Percentiles rank a stretch among this genome's conserved stretches.
phyloP scores from a whole-genome alignment of 2,888 invertebrate genomes.

The Chrysodeixis includens region DNA sequence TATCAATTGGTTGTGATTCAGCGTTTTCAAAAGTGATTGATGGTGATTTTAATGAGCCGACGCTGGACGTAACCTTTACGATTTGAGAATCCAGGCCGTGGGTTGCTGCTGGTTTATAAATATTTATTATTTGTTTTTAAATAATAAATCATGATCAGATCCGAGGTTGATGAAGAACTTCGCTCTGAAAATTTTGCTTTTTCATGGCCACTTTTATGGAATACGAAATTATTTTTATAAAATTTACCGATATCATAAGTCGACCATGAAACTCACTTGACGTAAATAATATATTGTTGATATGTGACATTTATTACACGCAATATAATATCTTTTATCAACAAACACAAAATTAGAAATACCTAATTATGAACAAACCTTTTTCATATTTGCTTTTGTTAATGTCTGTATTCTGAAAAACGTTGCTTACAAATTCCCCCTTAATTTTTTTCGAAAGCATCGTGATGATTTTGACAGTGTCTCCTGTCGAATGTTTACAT shows the following conservation, averaged over 20 bases:
- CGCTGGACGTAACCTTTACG: constrained; percentile 42
- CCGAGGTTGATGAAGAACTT: constrained; percentile 13
- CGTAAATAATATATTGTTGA: no score
- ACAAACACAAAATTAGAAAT: no score
- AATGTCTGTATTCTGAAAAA: constrained; percentile 53
- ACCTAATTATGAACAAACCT: no score
- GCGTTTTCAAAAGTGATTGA: constrained; percentile 55
- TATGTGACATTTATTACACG: no score
- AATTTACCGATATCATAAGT: neutral
- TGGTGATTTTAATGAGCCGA: constrained; percentile 56
- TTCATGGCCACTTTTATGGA: neutral
- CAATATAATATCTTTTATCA: no score
- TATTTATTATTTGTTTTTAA: constrained; percentile 47
- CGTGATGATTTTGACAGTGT: constrained; percentile 83
- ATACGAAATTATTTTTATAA: neutral
- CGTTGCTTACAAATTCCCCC: constrained; percentile 65
- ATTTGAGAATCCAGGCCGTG: constrained; percentile 48
- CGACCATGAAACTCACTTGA: no score
- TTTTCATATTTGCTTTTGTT: constrained; percentile 23
- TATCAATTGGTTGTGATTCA: constrained; percentile 56
- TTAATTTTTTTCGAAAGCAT: constrained; percentile 67
- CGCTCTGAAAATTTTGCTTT: constrained; percentile 1
- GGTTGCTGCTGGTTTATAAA: constrained; percentile 46
- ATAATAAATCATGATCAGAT: constrained; percentile 46
- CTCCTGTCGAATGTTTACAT: constrained; percentile 82